phyloP scores from a whole-genome alignment of 2,113 vertebrate species.

The Lepus americanus region DNA sequence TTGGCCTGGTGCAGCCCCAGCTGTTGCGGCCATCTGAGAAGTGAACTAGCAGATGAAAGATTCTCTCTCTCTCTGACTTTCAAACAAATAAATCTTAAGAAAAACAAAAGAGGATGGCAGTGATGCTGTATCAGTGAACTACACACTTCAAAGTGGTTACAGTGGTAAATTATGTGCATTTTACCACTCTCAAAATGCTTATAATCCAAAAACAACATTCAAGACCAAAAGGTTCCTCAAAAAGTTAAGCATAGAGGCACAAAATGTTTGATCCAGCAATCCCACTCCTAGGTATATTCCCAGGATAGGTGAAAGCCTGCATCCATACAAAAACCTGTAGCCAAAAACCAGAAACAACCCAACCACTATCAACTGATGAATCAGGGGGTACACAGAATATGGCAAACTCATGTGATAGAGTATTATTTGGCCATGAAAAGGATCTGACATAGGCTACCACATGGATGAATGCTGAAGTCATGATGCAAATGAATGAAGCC shows the following conservation, averaged over 20 bases:
- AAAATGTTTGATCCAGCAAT: neutral
- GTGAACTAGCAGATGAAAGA: too few relatives aligned
- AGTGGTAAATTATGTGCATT: neutral
- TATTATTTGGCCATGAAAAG: neutral
- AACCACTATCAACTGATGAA: neutral
- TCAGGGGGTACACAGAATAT: neutral
- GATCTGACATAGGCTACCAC: neutral
- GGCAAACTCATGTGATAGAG: fast-evolving
- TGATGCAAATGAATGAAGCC: neutral
- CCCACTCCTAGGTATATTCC: too few relatives aligned
- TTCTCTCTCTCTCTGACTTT: too few relatives aligned
- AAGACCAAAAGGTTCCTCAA: neutral
- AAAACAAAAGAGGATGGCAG: neutral
- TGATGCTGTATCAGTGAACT: neutral
- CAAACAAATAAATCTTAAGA: too few relatives aligned
- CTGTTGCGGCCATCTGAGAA: too few relatives aligned
- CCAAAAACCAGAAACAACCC: neutral
- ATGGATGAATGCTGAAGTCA: neutral
- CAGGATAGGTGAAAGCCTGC: neutral
- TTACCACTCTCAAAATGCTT: neutral
- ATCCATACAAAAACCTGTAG: neutral
- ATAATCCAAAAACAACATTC: neutral
- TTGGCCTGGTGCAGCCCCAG: too few relatives aligned
- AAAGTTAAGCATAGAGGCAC: neutral
- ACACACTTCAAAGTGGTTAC: neutral